Base-by-base conservation (phyloP, 1,140 invertebrate species). In the Camponotus pennsylvanicus region DNA sequence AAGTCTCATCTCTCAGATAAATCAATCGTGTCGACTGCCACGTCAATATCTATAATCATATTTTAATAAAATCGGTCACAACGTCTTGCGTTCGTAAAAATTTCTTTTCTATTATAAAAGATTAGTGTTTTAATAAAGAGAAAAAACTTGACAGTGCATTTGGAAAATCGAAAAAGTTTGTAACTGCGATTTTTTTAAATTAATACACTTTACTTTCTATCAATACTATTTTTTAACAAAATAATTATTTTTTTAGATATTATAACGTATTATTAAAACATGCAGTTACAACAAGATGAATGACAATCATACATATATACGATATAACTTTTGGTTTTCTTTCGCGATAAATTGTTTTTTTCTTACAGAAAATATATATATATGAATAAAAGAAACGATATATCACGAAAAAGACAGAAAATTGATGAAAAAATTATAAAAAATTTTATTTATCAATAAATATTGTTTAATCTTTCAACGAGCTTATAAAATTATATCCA, bases 51-150 rank as follows among this genome's bases (percentile, higher is more conserved):
- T 69, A 61, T 84, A 89, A 88, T 88, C 89, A 90, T 88, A 91
- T 91, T 89, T 88, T 89, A 91, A 91, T 92, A 90, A 90, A 92
- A 91, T 80, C 90, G 90, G 86, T 86, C 86, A 85, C 90, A 85
- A 88, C 88, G 85, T 91, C 52, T 79, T 32, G 63, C 77, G 45
- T 55, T 79, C 45, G 45, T 69, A 34, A 79, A 79, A 79, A 67
- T 79, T 79, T 27, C 42, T 37, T 52, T 78, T 49, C 6, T 63
- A 52, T 37, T 32, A n/a, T n/a, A 21, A 63, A 55, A n/a, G 32
- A 67, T 32, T 27, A 27, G 52, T 32, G 32, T 40, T 55, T 45
- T 18, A 13, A n/a, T 7, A 11, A 27, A 67, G 8, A 15, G n/a
- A 45, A 27, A 0, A 27, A 13, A 6, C 8, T 4, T 32, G 45